These are phyloP conservation scores for Macaria notata DNA, from an alignment of 2,888 invertebrate genomes.

Conservation along the genomic window DNA sequence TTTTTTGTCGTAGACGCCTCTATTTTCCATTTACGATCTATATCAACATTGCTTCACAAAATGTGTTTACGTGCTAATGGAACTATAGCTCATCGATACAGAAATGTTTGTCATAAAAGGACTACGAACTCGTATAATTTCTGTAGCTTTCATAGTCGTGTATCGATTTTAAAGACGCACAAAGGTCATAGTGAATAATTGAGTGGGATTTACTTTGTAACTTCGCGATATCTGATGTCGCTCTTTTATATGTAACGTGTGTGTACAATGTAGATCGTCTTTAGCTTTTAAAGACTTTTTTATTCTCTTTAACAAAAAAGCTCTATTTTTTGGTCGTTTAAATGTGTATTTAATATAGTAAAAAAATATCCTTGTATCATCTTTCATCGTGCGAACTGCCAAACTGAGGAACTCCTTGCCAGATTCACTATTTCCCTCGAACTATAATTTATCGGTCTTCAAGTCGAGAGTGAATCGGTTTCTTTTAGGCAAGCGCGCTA, in stretches of 20 bases:
- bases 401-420: too few species aligned
- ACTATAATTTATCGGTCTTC: too few species aligned
- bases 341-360: too few species aligned
- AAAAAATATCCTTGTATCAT: too few species aligned
- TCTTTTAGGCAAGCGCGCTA: too few species aligned
- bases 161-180: conserved; percentile 19
- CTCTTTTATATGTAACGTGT: background rate
- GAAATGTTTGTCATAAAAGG: conserved; percentile 17
- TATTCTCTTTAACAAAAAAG: too few species aligned
- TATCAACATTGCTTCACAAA: conserved; percentile 21
- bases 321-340: too few species aligned
- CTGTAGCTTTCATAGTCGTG: conserved; percentile 6
- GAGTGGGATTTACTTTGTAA: conserved; percentile 4
- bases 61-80: conserved; percentile 25
- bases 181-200: conserved; percentile 19
- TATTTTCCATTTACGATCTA: conserved; percentile 15
- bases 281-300: too few species aligned
- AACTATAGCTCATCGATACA: conserved; percentile 10
- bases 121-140: conserved; percentile 6
- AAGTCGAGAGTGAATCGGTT: too few species aligned
- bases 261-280: background rate
- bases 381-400: too few species aligned
- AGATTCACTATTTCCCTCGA: too few species aligned
- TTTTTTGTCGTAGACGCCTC: too few species aligned
- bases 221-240: background rate